phyloP scores from a whole-genome alignment of 2,113 vertebrate genomes.

The Spermophilus dauricus region DNA sequence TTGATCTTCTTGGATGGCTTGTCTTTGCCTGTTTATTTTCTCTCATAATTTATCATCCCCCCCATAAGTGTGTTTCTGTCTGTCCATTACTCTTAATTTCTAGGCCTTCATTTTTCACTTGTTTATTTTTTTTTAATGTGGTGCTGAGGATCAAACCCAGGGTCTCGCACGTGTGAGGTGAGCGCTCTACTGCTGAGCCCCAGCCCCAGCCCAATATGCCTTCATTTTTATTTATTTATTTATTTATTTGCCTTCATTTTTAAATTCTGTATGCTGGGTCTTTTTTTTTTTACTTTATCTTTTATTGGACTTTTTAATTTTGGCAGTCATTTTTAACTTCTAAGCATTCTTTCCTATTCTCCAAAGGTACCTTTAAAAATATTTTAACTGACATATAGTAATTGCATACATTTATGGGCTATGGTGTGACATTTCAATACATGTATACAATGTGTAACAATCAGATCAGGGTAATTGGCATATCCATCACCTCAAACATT shows the following conservation, averaged over 20 bases:
- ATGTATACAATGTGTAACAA: not conserved
- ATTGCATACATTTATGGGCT: not conserved
- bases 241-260: not conserved
- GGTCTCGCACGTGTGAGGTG: no score
- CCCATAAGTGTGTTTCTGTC: not conserved
- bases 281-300: conserved; percentile 14
- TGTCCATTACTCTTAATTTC: not conserved
- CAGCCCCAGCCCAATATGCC: no score
- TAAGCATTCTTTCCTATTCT: conserved; percentile 39
- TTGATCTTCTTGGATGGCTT: conserved; percentile 31
- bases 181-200: no score
- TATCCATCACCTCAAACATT: not conserved
- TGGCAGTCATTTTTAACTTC: not conserved
- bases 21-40: conserved; percentile 50
- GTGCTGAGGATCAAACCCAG: no score
- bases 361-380: not conserved
- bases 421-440: not conserved
- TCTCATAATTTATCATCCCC: not conserved
- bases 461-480: not conserved
- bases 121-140: no score
- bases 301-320: not conserved
- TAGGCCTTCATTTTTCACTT: not conserved
- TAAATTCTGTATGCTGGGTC: not conserved
- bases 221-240: not conserved
- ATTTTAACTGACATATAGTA: not conserved